Evolutionary conservation across 2,888 invertebrate species (phyloP).

Genomic region (Chymomyza fuscimana): DNA sequence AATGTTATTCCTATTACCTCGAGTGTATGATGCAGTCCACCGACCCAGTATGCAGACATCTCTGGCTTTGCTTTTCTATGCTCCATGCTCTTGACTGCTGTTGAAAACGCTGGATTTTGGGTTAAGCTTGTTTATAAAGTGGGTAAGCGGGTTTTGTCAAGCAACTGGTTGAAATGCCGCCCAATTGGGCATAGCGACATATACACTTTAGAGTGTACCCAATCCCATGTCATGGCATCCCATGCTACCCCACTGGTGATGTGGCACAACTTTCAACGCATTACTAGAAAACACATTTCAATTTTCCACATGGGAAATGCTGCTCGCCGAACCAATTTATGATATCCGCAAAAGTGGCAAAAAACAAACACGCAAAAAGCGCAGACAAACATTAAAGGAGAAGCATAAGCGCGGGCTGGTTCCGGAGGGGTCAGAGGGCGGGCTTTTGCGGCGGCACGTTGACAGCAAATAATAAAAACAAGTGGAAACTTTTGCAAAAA

Average conservation of each 20-base stretch:
- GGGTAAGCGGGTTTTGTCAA: background rate
- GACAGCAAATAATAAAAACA: conserved; percentile 51
- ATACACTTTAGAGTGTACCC: background rate
- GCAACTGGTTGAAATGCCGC: background rate
- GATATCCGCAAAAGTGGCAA: conserved; percentile 63
- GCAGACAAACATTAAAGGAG: conserved; percentile 31
- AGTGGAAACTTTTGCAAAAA: conserved; percentile 11
- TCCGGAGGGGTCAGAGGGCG: conserved; percentile 14
- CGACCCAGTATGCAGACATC: background rate
- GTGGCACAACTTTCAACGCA: conserved; percentile 17
- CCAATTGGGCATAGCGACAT: background rate
- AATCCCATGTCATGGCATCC: no score
- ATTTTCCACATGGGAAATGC: conserved; percentile 75
- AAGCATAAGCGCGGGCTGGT: background rate
- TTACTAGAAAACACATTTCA: conserved; percentile 61
- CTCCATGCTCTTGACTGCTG: background rate
- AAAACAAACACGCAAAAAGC: conserved; percentile 29
- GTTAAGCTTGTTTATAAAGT: background rate
- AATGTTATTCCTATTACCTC: background rate
- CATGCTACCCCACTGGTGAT: background rate
- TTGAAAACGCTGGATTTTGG: background rate
- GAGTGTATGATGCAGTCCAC: background rate
- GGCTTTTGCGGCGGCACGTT: conserved; percentile 28
- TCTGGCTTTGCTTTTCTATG: background rate
- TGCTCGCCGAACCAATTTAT: conserved; percentile 73